phyloP scores from a whole-genome alignment of 1,140 invertebrate genomes.

The Lasioglossum baleicum region DNA sequence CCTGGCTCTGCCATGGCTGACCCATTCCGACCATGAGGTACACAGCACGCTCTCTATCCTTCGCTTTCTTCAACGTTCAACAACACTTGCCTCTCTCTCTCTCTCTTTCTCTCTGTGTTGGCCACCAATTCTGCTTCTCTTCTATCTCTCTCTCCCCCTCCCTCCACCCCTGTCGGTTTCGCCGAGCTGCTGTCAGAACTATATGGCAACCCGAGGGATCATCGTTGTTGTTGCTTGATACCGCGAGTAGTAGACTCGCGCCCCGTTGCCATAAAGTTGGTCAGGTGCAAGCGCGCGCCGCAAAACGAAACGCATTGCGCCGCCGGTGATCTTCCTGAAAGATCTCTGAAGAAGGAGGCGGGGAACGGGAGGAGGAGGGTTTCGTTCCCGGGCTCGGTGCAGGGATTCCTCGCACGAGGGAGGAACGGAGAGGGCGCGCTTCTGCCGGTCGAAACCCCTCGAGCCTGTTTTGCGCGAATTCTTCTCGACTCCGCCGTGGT shows the following conservation, averaged over 20 bases:
- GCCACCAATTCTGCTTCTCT: background rate
- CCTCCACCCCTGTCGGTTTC: constrained; percentile 2
- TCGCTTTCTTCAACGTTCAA: constrained; percentile 4
- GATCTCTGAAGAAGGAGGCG: constrained; percentile 54
- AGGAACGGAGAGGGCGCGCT: constrained; percentile 60
- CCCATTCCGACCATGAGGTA: constrained; percentile 67
- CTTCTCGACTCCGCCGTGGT: constrained; percentile 60
- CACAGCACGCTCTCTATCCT: background rate
- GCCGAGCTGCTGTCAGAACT: constrained; percentile 16
- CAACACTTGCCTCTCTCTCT: background rate
- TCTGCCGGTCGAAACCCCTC: constrained; percentile 61
- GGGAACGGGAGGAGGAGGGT: constrained; percentile 44
- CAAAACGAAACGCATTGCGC: constrained; percentile 58
- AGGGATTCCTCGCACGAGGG: constrained; percentile 63
- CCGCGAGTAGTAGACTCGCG: background rate
- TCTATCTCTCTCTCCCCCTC: background rate
- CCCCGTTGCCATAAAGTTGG: constrained; percentile 39
- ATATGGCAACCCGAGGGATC: constrained; percentile 24
- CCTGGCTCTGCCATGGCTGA: constrained; percentile 67
- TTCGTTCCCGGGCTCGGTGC: constrained; percentile 53
- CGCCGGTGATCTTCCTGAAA: constrained; percentile 64
- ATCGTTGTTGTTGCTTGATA: constrained; percentile 32
- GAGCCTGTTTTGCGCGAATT: constrained; percentile 70
- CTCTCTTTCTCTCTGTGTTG: constrained; percentile 2
- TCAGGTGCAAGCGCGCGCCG: constrained; percentile 59